Evolutionary conservation across 2,888 invertebrate genomes (phyloP), one percentile per base, ranked within the genome.

Genomic region (Synergus laeviventris): DNA sequence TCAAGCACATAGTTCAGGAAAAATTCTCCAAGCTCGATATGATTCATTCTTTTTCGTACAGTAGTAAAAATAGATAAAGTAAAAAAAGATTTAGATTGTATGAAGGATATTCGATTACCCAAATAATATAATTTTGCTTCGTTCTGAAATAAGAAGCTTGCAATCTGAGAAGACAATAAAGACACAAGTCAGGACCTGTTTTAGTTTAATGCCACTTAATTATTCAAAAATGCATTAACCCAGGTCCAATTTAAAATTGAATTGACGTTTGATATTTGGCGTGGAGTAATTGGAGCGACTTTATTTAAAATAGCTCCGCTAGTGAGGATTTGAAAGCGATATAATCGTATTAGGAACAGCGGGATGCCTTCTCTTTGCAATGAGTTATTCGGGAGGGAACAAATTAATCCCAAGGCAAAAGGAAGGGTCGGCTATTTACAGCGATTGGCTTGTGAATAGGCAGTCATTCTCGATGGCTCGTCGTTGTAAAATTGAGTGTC

Each of bases 391-490:
- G 84, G 83, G 59, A 81, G 81, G 83, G 82, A 84, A 81, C 82
- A 82, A 85, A 84, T 86, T 86, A 85, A 84, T 85, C 83, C 81
- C 81, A 83, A 85, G 42, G 39, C 42, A 84, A 84, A 86, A 82
- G 85, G 84, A 85, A 83, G 83, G 83, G 83, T 84, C 81, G 83
- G 83, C 85, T 84, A 85, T 85, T 85, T 86, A 79, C 39, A 64
- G 39, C 64, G 64, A 64, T 64, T 42, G 64, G 64, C 12, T 64
- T 7, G 64, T 64, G 21, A 64, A 64, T 42, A 39, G 64, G 42
- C 64, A 64, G 64, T 64, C 64, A 64, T 64, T 64, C 64, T 39
- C 39, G 64, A 64, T 64, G 18, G 42, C 64, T 64, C 64, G 64
- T 64, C 64, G 64, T 64, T 64, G 56, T 64, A 64, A 64, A 64